These are phyloP conservation scores for Hipparchia semele DNA, from an alignment of 2,888 invertebrate species.

Conservation along the genomic window DNA sequence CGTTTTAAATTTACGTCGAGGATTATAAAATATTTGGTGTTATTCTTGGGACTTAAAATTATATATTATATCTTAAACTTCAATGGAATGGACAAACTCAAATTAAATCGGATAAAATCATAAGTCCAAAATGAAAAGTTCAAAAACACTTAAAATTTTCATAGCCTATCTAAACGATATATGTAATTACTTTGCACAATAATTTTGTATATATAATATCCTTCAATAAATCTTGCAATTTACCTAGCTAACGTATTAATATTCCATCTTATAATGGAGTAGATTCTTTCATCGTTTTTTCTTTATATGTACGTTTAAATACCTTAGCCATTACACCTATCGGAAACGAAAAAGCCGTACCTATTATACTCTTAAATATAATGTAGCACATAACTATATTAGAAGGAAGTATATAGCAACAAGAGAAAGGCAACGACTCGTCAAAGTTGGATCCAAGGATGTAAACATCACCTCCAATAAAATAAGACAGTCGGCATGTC, in stretches of 20 bases:
- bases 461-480: slow-evolving; percentile 38
- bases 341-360: slow-evolving; percentile 59
- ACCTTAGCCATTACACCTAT: slow-evolving; percentile 50
- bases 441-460: slow-evolving; percentile 41
- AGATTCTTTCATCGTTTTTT: slow-evolving; percentile 44
- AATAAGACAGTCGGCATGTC: slow-evolving; percentile 45
- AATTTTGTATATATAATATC: slow-evolving; percentile 66
- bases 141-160: slow-evolving; percentile 55
- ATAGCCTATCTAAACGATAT: slow-evolving; percentile 74
- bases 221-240: slow-evolving; percentile 69
- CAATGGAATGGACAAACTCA: slow-evolving; percentile 54
- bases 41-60: slow-evolving; percentile 70
- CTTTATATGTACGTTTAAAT: slow-evolving; percentile 37
- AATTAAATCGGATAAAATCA: slow-evolving; percentile 41
- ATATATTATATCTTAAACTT: slow-evolving; percentile 55
- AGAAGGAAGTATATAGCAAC: slow-evolving; percentile 68
- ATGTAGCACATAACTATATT: slow-evolving; percentile 53
- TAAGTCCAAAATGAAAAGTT: slow-evolving; percentile 41
- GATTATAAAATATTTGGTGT: slow-evolving; percentile 66
- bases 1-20: slow-evolving; percentile 52
- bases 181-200: slow-evolving; percentile 58
- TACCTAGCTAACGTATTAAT: slow-evolving; percentile 65
- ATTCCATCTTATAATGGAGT: slow-evolving; percentile 58
- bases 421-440: slow-evolving; percentile 64
- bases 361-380: slow-evolving; percentile 46